Conservation (phyloP, 2,888 invertebrate species). For the Erebia palarica region DNA sequence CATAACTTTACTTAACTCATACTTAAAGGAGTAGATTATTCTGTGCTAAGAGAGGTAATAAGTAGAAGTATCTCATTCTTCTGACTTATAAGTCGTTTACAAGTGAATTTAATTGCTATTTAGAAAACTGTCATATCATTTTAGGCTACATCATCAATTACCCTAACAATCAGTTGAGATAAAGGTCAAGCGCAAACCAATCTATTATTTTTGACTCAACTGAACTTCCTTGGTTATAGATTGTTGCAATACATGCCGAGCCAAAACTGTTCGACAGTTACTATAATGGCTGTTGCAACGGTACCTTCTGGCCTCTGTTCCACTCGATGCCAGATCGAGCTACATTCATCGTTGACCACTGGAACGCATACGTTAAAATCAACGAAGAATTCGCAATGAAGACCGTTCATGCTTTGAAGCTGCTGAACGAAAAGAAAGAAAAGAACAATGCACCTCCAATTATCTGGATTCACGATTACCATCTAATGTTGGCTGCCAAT, state of each 20-base stretch:
- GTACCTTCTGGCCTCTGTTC: conserved; percentile 95
- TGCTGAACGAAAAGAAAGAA: conserved; percentile 78
- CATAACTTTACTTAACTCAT: no score
- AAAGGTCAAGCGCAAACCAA: neutral
- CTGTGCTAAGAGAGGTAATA: no score
- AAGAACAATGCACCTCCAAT: conserved; percentile 84
- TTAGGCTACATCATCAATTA: neutral
- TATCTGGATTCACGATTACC: conserved; percentile 97
- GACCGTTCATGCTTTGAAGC: conserved; percentile 86
- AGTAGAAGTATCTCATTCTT: no score
- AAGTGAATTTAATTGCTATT: neutral
- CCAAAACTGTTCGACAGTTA: conserved; percentile 90
- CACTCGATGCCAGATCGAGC: conserved; percentile 96
- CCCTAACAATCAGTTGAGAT: neutral
- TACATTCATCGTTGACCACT: conserved; percentile 90
- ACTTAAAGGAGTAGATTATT: no score
- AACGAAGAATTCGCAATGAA: conserved; percentile 93
- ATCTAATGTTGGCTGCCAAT: conserved; percentile 95
- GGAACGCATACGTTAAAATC: conserved; percentile 90
- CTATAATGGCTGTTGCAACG: conserved; percentile 96
- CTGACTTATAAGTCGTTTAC: no score
- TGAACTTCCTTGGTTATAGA: conserved; percentile 73
- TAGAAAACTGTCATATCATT: neutral
- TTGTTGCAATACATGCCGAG: conserved; percentile 90
- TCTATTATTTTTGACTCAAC: neutral